These are phyloP conservation scores for Sarotherodon lohbergeri DNA, from an alignment of 2,113 vertebrate species.

Conservation along the genomic window DNA sequence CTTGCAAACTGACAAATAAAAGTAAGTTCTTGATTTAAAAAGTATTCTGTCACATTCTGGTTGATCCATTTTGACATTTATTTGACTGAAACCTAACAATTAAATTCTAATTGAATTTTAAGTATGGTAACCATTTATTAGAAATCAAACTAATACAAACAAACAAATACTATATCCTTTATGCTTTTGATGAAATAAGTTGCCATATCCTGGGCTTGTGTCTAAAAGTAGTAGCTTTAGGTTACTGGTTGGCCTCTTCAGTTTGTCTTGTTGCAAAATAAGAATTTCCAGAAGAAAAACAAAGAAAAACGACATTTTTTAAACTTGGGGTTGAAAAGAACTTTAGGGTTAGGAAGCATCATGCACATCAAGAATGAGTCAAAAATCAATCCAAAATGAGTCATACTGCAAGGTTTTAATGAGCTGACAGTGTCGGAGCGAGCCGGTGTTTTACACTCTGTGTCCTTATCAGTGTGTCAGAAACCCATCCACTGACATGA, in stretches of 20 bases:
- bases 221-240: not conserved
- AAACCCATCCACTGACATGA: not conserved
- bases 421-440: not conserved
- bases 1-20: not conserved
- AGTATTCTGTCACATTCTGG: not conserved
- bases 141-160: not conserved
- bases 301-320: not conserved
- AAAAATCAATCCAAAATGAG: not conserved
- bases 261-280: not conserved
- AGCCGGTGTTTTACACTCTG: not conserved
- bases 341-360: not conserved
- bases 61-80: not conserved
- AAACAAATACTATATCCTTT: not conserved
- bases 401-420: not conserved
- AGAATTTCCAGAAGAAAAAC: not conserved
- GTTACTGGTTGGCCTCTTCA: fast-evolving
- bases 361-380: not conserved
- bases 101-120: not conserved
- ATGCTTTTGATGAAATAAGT: not conserved
- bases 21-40: not conserved
- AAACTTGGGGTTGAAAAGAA: not conserved
- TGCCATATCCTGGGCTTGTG: fast-evolving
- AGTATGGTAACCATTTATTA: not conserved
- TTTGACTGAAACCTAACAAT: not conserved
- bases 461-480: not conserved